Evolutionary conservation across 2,113 vertebrate genomes (phyloP), one percentile per base, ranked within the genome.

Genomic region (Lucifuga dentata): DNA sequence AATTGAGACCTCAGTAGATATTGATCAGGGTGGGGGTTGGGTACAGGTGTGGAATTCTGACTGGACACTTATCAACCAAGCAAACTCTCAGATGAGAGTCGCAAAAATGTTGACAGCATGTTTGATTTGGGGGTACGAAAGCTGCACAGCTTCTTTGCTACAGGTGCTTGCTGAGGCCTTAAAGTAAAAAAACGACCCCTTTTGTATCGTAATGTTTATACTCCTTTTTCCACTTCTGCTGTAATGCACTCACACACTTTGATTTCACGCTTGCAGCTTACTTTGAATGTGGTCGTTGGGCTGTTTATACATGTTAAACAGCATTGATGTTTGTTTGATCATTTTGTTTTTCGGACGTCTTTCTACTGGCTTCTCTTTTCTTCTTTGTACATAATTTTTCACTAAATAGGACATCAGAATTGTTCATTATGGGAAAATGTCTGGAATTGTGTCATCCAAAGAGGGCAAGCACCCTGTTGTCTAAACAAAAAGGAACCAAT

Each of bases 111-210:
- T 46, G 39, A 64, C 11, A 45, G 20, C 24, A 48, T 41, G 59
- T 53, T 78, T 45, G 58, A 61, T 75, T 76, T 49, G 16, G 43
- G 66, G 80, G 68, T 82, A 71, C 23, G 66, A 46, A 74, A 44
- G 66, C 79, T 78, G 88, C 88, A 86, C 79, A 80, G 77, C 79
- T 85, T 77, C 71, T 58, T 55, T 48, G 55, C 50, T 12, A 64
- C 62, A 75, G 83, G 82, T 76, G 83, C 75, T 86, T 82, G 80
- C 76, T 41, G 3, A 68, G 56, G 80, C 87, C 89, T 89, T 87
- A 81, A 77, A 53, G 32, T 53, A 49, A 59, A 68, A 65, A 23
- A 66, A 49, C 57, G 12, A 2, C 68, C 35, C 5, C 8, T 39
- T 39, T 12, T 38, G 43, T 62, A 23, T 62, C 11, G 43, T 76